Percentiles rank a stretch among this genome's conserved stretches.
Conservation (phyloP, 2,888 invertebrate species). For the Eucera pruinosa region DNA sequence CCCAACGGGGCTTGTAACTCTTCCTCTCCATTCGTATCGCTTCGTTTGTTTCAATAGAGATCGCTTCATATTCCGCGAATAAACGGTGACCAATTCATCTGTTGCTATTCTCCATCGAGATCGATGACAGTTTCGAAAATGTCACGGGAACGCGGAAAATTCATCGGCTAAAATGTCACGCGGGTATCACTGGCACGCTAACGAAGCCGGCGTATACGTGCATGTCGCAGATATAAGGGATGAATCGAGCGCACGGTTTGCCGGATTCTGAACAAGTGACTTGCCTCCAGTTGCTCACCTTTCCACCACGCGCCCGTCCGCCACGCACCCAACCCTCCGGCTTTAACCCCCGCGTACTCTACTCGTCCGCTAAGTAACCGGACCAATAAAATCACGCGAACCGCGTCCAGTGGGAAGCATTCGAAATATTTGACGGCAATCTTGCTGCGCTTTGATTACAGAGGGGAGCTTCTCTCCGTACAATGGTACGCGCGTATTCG, state of each 20-base stretch:
- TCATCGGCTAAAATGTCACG: not conserved
- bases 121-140: too few species aligned
- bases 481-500: too few species aligned
- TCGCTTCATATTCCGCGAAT: not conserved
- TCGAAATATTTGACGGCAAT: conserved; percentile 18
- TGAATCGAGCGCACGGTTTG: conserved; percentile 66
- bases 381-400: conserved; percentile 38
- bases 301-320: conserved; percentile 67
- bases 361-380: conserved; percentile 5
- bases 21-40: not conserved
- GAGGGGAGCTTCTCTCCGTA: not conserved
- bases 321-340: conserved; percentile 73
- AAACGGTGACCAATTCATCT: not conserved
- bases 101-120: not conserved
- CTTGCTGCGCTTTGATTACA: not conserved
- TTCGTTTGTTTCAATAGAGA: not conserved
- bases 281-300: conserved; percentile 60
- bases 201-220: too few species aligned
- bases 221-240: too few species aligned
- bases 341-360: conserved; percentile 49
- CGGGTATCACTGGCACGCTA: not conserved
- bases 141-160: not conserved
- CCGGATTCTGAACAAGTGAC: conserved; percentile 73
- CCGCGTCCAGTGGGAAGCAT: conserved; percentile 41
- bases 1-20: too few species aligned